These are phyloP conservation scores for Lates calcarifer DNA, from an alignment of 2,113 vertebrate species.

Conservation along the genomic window DNA sequence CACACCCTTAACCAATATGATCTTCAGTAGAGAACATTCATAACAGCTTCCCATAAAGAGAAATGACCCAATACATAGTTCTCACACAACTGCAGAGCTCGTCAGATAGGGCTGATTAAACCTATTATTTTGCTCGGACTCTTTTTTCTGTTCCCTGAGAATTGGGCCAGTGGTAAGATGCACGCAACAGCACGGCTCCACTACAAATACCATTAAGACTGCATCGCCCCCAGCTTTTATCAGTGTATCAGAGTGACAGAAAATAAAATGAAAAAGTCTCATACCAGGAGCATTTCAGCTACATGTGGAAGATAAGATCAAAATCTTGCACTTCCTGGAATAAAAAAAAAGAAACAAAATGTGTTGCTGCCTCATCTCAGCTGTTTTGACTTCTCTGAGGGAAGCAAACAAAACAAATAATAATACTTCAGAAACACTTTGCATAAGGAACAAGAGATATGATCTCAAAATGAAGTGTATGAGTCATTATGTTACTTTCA, in stretches of 20 bases:
- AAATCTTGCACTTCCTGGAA: conserved; percentile 65
- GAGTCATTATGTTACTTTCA: too few species aligned
- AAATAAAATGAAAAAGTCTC: conserved; percentile 63
- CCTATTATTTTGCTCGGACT: not conserved
- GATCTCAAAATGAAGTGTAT: not conserved
- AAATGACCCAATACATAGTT: conserved; percentile 10
- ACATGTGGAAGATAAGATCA: conserved; percentile 60
- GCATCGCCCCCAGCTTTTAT: conserved; percentile 36
- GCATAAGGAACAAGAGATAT: not conserved
- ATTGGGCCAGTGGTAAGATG: not conserved
- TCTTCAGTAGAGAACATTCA: not conserved
- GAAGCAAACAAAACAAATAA: conserved; percentile 9
- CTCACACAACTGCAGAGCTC: conserved; percentile 3
- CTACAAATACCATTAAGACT: conserved; percentile 29
- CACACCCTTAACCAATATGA: not conserved
- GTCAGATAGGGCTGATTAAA: conserved; percentile 1
- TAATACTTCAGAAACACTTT: not conserved
- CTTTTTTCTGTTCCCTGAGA: not conserved
- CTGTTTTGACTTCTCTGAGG: not conserved
- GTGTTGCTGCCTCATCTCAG: not conserved
- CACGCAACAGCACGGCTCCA: not conserved
- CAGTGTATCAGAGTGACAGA: conserved; percentile 55
- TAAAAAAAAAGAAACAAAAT: not conserved
- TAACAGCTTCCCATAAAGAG: not conserved
- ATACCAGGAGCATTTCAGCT: conserved; percentile 22